phyloP scores from a whole-genome alignment of 2,797 vertebrate species.

The Sebastes kiyomatsui region DNA sequence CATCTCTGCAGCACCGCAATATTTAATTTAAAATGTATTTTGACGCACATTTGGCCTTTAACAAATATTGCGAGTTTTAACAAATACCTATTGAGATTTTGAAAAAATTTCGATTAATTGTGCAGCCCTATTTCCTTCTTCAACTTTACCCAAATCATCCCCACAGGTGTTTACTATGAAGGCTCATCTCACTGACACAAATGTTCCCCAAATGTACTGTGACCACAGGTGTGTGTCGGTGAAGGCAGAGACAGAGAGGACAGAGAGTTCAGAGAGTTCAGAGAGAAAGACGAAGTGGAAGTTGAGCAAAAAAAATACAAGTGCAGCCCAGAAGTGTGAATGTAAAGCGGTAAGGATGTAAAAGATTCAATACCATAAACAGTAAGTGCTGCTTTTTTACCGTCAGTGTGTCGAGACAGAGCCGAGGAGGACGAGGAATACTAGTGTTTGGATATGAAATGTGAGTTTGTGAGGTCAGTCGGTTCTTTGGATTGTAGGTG shows the following conservation, averaged over 20 bases:
- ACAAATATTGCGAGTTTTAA: no score
- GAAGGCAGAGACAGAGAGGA: not conserved
- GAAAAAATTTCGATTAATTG: no score
- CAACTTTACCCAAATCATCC: not conserved
- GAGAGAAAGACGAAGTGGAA: conserved; percentile 51
- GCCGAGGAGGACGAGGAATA: not conserved
- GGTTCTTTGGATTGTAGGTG: not conserved
- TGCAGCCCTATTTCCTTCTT: not conserved
- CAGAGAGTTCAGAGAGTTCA: conserved; percentile 25
- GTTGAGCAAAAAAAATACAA: conserved; percentile 49
- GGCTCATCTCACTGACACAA: not conserved
- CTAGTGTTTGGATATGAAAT: not conserved
- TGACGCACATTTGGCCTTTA: no score
- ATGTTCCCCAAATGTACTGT: not conserved
- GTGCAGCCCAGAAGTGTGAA: conserved; percentile 37
- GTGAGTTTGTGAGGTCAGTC: not conserved
- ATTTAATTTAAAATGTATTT: no score
- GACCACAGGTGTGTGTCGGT: conserved; percentile 8
- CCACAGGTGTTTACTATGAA: not conserved
- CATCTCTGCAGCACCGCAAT: no score
- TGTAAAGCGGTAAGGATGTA: conserved; percentile 20
- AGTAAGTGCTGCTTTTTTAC: conserved; percentile 22
- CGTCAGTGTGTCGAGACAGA: conserved; percentile 15
- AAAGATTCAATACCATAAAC: not conserved
- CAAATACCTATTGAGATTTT: no score